phyloP scores from a whole-genome alignment of 2,113 vertebrate genomes.

The Athene cunicularia region DNA sequence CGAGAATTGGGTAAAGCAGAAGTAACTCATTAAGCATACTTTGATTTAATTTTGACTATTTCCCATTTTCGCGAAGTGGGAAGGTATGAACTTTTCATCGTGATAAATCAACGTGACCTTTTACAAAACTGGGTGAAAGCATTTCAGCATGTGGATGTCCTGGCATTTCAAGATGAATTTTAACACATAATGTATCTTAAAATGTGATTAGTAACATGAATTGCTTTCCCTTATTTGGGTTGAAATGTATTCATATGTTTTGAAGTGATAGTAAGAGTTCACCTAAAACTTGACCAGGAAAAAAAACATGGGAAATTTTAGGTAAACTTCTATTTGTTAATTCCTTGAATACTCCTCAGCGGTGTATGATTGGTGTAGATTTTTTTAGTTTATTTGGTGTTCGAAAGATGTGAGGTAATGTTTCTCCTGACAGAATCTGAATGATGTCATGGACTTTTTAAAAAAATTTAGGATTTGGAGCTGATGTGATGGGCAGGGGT shows the following conservation, averaged over 20 bases:
- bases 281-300: not conserved
- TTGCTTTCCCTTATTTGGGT: not conserved
- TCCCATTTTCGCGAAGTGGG: not conserved
- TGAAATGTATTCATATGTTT: not conserved
- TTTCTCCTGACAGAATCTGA: not conserved
- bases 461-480: not conserved
- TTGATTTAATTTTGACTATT: not conserved
- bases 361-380: not conserved
- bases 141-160: not conserved
- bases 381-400: not conserved
- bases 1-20: not conserved
- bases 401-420: not conserved
- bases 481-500: not conserved
- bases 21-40: not conserved
- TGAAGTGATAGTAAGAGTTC: not conserved
- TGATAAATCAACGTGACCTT: constrained; percentile 56
- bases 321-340: not conserved
- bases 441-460: not conserved
- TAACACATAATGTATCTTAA: not conserved
- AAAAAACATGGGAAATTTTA: not conserved
- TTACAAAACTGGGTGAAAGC: not conserved
- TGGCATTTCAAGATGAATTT: constrained; percentile 32
- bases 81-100: not conserved
- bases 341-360: not conserved
- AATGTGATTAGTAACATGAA: not conserved